These are phyloP conservation scores for Phymorhynchus buccinoides DNA, from an alignment of 1,140 invertebrate genomes.

Conservation along the genomic window DNA sequence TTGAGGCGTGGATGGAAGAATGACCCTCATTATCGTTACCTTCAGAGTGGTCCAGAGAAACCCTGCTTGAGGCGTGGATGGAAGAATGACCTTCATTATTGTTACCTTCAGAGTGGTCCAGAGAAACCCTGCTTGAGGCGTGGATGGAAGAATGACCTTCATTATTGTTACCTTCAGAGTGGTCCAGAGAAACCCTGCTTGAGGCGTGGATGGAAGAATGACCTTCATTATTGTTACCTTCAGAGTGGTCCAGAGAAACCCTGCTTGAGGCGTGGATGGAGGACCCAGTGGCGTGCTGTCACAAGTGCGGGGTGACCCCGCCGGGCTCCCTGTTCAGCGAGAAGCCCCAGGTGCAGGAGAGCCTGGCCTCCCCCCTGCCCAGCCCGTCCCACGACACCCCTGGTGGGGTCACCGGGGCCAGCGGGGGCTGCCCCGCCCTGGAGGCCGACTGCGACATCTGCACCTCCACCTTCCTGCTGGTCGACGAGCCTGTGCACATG, in stretches of 20 bases:
- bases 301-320: constrained; percentile 80
- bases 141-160: constrained; percentile 79
- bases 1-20: too few species aligned
- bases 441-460: constrained; percentile 81
- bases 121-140: constrained; percentile 80
- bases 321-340: constrained; percentile 74
- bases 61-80: constrained; percentile 82
- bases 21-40: constrained; percentile 18
- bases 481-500: constrained; percentile 74
- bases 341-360: constrained; percentile 64
- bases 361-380: constrained; percentile 55
- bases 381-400: constrained; percentile 52
- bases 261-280: constrained; percentile 83
- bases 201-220: constrained; percentile 84
- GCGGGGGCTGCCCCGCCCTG: constrained; percentile 44
- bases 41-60: constrained; percentile 83
- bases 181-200: constrained; percentile 70
- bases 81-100: constrained; percentile 71
- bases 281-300: constrained; percentile 80
- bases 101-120: constrained; percentile 80
- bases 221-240: constrained; percentile 38
- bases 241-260: constrained; percentile 83
- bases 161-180: background rate
- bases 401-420: too few species aligned
- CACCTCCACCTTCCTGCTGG: constrained; percentile 63